A percentile compares a stretch with the other conserved stretches of the same genome.
These are phyloP conservation scores for Galbula dea DNA, from an alignment of 2,113 vertebrate species.

Conservation along the genomic window DNA sequence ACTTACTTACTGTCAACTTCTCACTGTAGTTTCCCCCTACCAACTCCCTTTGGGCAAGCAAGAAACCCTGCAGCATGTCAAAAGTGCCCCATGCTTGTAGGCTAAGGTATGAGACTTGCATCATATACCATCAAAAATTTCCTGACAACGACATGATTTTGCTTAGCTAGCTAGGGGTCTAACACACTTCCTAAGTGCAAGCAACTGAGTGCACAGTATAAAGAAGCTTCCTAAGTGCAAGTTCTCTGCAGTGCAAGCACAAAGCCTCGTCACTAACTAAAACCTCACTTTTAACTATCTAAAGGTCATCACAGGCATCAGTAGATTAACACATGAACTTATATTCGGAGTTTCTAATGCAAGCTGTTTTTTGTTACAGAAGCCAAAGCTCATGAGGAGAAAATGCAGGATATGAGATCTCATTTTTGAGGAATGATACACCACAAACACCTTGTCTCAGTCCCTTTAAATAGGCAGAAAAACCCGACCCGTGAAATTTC, in stretches of 20 bases:
- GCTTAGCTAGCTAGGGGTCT: neutral
- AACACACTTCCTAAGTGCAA: neutral
- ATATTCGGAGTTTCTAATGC: neutral
- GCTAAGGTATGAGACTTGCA: neutral
- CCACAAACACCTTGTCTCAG: neutral
- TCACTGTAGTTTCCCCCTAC: neutral
- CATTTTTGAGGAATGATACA: neutral
- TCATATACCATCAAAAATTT: neutral
- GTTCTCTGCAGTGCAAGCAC: neutral
- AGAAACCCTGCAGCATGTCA: neutral
- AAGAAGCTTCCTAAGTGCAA: neutral
- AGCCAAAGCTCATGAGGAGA: neutral
- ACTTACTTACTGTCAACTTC: neutral
- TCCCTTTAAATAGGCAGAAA: neutral
- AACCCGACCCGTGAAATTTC: neutral
- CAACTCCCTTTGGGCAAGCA: neutral
- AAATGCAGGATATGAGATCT: neutral
- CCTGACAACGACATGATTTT: neutral
- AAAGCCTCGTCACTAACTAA: neutral
- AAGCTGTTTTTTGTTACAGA: neutral
- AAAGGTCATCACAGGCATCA: neutral
- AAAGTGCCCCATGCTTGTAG: neutral
- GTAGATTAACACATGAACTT: neutral
- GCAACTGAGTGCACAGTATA: neutral
- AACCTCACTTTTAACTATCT: neutral